A percentile compares a stretch with the other conserved stretches of the same genome.
Conservation (phyloP, 2,797 vertebrate species). For the Anomalospiza imberbis region DNA sequence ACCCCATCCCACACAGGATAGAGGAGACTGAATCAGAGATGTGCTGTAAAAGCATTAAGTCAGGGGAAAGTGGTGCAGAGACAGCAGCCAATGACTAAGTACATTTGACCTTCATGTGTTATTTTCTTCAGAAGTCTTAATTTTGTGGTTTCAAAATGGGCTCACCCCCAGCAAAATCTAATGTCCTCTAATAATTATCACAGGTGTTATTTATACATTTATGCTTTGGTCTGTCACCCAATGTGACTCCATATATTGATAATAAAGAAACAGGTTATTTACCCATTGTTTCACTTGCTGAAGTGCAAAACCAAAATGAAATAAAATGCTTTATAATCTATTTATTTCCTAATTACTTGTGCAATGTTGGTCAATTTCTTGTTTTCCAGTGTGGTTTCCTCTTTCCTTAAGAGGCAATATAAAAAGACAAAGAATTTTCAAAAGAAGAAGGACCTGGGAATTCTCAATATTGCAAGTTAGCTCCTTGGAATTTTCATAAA, state of each 20-base stretch:
- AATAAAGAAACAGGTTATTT: not conserved
- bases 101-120: not conserved
- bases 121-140: not conserved
- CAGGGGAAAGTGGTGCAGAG: not conserved
- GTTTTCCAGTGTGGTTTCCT: slow-evolving; percentile 52
- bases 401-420: not conserved
- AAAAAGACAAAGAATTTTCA: not conserved
- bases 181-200: not conserved
- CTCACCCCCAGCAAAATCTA: not conserved
- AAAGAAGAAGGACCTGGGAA: not conserved
- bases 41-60: not conserved
- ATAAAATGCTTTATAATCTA: not conserved
- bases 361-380: not conserved
- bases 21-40: not conserved
- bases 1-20: not conserved
- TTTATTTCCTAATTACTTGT: not conserved
- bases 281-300: not conserved
- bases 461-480: not conserved
- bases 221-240: not conserved
- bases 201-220: not conserved
- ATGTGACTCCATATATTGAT: not conserved
- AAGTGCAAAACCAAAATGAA: not conserved
- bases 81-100: not conserved
- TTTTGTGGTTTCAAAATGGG: not conserved
- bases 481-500: slow-evolving; percentile 55